Conservation (phyloP, 2,888 invertebrate genomes). For the Agonopterix subpropinquella region DNA sequence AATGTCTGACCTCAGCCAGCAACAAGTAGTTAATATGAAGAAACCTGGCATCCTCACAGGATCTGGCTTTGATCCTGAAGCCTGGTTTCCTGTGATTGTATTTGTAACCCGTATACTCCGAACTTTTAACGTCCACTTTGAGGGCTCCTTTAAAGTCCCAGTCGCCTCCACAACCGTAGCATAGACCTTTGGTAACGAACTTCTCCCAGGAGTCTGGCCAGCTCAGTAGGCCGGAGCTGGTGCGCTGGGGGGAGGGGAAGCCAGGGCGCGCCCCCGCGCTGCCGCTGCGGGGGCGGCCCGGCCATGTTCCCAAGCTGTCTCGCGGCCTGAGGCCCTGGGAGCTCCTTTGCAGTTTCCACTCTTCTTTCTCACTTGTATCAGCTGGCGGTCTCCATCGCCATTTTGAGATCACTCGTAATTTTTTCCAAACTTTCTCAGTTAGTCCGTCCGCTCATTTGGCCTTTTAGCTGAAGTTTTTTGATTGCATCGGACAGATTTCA, state of each 20-base stretch:
- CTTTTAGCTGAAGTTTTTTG: conserved; percentile 3
- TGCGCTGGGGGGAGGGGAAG: not conserved
- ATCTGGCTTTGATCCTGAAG: conserved; percentile 53
- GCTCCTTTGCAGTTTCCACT: conserved; percentile 68
- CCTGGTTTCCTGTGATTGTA: conserved; percentile 59
- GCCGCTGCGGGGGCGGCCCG: conserved; percentile 57
- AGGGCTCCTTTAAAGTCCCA: conserved; percentile 60
- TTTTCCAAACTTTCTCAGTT: conserved; percentile 33
- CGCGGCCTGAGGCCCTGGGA: conserved; percentile 36
- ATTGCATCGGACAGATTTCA: conserved; percentile 12
- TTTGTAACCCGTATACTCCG: conserved; percentile 70
- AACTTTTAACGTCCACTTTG: conserved; percentile 60
- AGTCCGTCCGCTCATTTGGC: conserved; percentile 32
- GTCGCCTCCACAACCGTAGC: conserved; percentile 65
- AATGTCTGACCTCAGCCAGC: conserved; percentile 76
- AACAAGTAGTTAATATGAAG: conserved; percentile 79
- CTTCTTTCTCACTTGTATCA: conserved; percentile 53
- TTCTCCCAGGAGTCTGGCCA: conserved; percentile 40
- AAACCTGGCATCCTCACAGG: conserved; percentile 78
- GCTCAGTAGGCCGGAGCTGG: not conserved
- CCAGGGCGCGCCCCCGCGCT: conserved; percentile 26
- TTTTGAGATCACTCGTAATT: conserved; percentile 71
- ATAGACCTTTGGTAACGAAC: conserved; percentile 57
- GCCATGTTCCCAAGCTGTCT: conserved; percentile 59
- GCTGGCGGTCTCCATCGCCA: conserved; percentile 66